phyloP scores from a whole-genome alignment of 2,113 vertebrate species.

The Girardinichthys multiradiatus region DNA sequence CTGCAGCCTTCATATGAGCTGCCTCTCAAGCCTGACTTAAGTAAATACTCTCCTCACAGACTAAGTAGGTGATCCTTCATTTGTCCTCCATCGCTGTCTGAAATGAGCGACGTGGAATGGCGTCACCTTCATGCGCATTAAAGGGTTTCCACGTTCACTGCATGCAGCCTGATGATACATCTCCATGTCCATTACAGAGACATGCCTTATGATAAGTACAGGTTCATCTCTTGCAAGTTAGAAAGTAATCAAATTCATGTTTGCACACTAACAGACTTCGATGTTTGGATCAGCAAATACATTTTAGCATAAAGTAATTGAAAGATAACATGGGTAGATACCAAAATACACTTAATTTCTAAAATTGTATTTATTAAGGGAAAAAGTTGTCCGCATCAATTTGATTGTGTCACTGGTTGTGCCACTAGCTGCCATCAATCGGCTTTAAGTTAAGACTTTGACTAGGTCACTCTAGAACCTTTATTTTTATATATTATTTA shows the following conservation, averaged over 20 bases:
- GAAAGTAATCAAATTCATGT: background rate
- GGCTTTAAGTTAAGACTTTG: too few species aligned
- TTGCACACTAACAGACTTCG: too few species aligned
- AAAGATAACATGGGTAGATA: too few species aligned
- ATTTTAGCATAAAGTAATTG: too few species aligned
- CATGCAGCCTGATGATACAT: slow-evolving; percentile 11
- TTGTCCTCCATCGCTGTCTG: slow-evolving; percentile 38
- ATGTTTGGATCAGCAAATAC: too few species aligned
- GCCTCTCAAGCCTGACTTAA: slow-evolving; percentile 88
- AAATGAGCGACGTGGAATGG: slow-evolving; percentile 16
- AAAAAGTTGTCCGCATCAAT: too few species aligned
- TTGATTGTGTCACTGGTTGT: too few species aligned
- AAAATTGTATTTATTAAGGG: too few species aligned
- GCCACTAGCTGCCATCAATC: too few species aligned
- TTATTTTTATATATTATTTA: too few species aligned
- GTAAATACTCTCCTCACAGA: slow-evolving; percentile 90
- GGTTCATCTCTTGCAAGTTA: background rate
- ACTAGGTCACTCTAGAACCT: too few species aligned
- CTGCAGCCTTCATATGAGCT: slow-evolving; percentile 94
- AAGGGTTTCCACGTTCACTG: slow-evolving; percentile 21
- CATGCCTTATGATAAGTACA: background rate
- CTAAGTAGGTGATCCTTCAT: slow-evolving; percentile 79
- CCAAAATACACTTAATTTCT: too few species aligned
- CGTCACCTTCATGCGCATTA: slow-evolving; percentile 23
- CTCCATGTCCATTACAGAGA: background rate